Conservation (phyloP, 2,113 vertebrate genomes). For the Mobula birostris region DNA sequence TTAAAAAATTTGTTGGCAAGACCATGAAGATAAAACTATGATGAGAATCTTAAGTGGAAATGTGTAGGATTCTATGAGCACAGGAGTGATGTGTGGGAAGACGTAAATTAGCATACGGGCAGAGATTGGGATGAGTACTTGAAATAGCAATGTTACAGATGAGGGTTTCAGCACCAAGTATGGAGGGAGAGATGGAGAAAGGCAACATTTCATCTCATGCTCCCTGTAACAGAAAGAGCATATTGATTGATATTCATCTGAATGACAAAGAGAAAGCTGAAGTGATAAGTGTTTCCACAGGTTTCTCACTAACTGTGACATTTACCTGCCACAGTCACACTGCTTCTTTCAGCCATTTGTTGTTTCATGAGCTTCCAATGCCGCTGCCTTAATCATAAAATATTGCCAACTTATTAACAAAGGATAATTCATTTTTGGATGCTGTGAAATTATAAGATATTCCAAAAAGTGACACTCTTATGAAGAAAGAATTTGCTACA, state of each 20-base stretch:
- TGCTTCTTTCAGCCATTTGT: background rate
- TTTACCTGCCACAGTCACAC: too few species aligned
- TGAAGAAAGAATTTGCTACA: background rate
- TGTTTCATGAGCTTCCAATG: background rate
- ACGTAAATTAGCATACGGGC: too few species aligned
- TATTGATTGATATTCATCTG: background rate
- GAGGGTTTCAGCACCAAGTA: too few species aligned
- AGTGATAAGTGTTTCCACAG: background rate
- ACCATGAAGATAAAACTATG: too few species aligned
- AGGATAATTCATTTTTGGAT: background rate
- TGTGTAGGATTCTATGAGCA: too few species aligned
- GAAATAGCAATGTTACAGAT: too few species aligned
- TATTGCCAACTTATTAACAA: background rate
- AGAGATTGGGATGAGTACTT: too few species aligned
- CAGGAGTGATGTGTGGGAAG: too few species aligned
- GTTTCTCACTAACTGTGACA: background rate
- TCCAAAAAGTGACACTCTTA: background rate
- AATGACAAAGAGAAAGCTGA: background rate
- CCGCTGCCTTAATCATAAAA: background rate
- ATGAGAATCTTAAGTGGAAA: too few species aligned
- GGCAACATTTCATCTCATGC: background rate
- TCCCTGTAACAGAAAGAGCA: background rate
- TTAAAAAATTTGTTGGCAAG: too few species aligned
- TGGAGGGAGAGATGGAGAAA: too few species aligned
- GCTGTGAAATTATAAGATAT: background rate